Base-by-base conservation (phyloP, 2,797 vertebrate genomes). In the Acipenser oxyrinchus region DNA sequence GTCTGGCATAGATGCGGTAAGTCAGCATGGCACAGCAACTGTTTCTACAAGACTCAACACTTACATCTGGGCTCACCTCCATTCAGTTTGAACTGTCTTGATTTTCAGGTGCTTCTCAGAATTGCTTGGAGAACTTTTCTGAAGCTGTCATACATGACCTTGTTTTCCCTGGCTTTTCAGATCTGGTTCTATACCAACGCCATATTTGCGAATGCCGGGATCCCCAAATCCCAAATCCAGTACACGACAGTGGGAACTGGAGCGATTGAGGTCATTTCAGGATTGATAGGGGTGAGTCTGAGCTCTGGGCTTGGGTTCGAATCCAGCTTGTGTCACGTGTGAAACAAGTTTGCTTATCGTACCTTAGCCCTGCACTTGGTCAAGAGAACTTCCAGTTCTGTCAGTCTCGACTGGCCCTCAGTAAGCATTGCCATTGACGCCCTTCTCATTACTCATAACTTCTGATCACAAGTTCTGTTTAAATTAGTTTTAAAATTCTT, bases 171-270 rank as follows among this genome's bases (percentile, higher is more conserved):
- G 75, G 65, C 51, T 65, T 82, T 85, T 66, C 87, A 95, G 94
- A 94, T 95, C 79, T 95, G 94, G 94, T 96, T 94, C 84, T 96
- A 95, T 74, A 95, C 94, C 70, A 95, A 95, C 73, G 70, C 82
- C 58, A 95, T 96, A 77, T 96, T 96, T 2, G 78, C 84, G 79
- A 85, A 92, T 0, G 87, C 91, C 0, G 90, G 93, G n/a, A 89
- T 96, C 63, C 81, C 87, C 0, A 63, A 62, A 0, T 77, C 85
- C 53, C 77, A 90, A 67, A 90, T 95, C 66, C 94, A 94, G 76
- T 96, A 95, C 79, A 89, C 89, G 49, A 95, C 93, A 0, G 88
- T 95, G 69, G 94, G 89, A 74, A 94, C 93, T 0, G 94, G 94
- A 0, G 87, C 86, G 71, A 84, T 94, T 7, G 94, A 96, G 76